Base-by-base conservation (phyloP, 2,113 vertebrate species). In the Lonchura striata region DNA sequence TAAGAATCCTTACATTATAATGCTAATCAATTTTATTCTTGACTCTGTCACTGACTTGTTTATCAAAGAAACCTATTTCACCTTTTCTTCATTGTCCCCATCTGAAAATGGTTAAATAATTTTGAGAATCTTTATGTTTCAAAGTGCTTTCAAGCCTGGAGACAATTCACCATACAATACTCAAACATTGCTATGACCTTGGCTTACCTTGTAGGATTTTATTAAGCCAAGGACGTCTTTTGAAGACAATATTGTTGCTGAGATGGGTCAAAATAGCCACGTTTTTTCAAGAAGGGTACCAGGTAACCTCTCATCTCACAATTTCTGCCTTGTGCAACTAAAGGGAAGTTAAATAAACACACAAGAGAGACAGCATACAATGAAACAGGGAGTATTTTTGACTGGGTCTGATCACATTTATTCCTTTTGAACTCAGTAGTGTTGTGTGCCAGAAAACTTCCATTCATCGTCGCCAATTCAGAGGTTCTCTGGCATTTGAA, bases 401-500 rank as follows among this genome's bases (percentile, higher is more conserved):
- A 53, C 56, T 69, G 53, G 28, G 49, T 30, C 68, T 83, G 76
- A 49, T 86, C 52, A 46, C 46, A 71, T 90, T 86, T 85, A 39
- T 75, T 88, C 76, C 66, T 90, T 90, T 92, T 90, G 86, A 96
- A 93, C 76, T 92, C 1, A 0, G 30, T 63, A 25, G 31, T 60
- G 49, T 30, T 92, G 22, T 28, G 7, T 78, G 85, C 88, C 90
- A 95, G 82, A 94, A 93, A 86, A 86, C n/a, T 96, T 92, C 88
- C 74, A 95, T 95, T 96, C 92, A 94, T 77, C 0, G 0, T 28
- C 0, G n/a, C 85, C 94, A 93, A 3, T 81, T 90, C 83, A 90
- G 72, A 75, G 61, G 60, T 90, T 96, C 74, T 81, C 61, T 91
- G 86, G 80, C 88, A 94, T 94, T 84, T 93, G 68, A 93, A 95